Conservation (phyloP, 2,113 vertebrate species). For the Hyperopisus bebe region DNA sequence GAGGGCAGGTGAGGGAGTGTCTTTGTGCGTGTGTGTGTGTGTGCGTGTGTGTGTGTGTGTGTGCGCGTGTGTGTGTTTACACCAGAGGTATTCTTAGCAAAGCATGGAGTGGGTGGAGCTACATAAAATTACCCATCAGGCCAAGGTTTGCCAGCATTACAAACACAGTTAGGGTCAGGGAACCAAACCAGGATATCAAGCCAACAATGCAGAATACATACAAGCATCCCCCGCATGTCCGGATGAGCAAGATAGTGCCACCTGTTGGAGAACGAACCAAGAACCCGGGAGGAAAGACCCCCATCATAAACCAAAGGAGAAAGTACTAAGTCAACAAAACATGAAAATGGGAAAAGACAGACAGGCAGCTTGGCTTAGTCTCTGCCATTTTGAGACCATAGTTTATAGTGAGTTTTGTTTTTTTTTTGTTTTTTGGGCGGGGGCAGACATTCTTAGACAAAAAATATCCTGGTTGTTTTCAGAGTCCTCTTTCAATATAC, state of each 20-base stretch:
- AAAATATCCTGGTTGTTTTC: slow-evolving; percentile 36
- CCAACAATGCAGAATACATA: not conserved
- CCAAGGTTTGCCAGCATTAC: not conserved
- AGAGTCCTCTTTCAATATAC: slow-evolving; percentile 50
- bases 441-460: not conserved
- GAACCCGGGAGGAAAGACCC: not conserved
- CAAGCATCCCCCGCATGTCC: not conserved
- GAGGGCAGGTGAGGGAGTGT: not conserved
- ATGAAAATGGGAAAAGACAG: slow-evolving; percentile 40
- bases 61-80: not conserved
- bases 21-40: not conserved
- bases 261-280: not conserved
- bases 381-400: slow-evolving; percentile 56
- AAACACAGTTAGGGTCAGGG: not conserved
- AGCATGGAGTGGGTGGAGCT: not conserved
- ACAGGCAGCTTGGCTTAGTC: slow-evolving; percentile 65
- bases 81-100: not conserved
- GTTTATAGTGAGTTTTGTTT: slow-evolving; percentile 37
- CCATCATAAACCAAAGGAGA: slow-evolving; percentile 11
- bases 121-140: not conserved
- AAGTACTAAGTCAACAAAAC: slow-evolving; percentile 36
- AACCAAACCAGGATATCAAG: not conserved
- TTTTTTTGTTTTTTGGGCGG: not conserved
- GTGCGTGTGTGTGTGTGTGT: not conserved
- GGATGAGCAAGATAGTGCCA: not conserved